Conservation (phyloP, 1,140 invertebrate genomes). For the Atopsyche davidsoni region DNA sequence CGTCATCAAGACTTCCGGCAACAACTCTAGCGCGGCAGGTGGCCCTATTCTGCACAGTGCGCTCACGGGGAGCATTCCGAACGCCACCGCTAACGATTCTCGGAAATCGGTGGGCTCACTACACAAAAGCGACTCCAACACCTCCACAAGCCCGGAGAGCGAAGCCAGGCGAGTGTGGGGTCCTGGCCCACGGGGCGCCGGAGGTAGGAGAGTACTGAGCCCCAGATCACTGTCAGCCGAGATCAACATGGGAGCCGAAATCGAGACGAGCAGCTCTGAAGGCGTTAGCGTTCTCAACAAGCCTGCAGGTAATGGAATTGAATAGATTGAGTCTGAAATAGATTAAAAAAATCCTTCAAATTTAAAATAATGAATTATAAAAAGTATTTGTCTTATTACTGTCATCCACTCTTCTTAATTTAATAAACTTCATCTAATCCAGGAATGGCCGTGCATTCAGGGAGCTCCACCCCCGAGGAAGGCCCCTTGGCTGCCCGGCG, state of each 20-base stretch:
- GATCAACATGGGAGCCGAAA: slow-evolving; percentile 35
- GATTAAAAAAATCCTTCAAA: background rate
- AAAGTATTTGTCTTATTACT: no score
- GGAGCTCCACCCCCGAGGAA: slow-evolving; percentile 31
- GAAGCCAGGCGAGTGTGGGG: slow-evolving; percentile 34
- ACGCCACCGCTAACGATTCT: slow-evolving; percentile 34
- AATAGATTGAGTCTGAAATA: no score
- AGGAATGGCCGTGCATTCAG: slow-evolving; percentile 22
- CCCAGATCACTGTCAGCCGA: slow-evolving; percentile 37
- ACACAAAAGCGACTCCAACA: slow-evolving; percentile 25
- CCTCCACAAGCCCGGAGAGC: slow-evolving; percentile 29
- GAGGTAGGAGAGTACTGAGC: slow-evolving; percentile 28
- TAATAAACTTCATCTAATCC: no score
- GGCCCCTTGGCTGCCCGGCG: slow-evolving; percentile 29
- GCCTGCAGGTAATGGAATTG: slow-evolving; percentile 18
- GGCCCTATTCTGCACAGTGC: slow-evolving; percentile 31
- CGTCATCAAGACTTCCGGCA: slow-evolving; percentile 38
- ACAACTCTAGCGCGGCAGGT: slow-evolving; percentile 21
- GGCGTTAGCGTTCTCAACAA: slow-evolving; percentile 26
- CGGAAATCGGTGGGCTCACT: slow-evolving; percentile 10
- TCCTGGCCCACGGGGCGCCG: slow-evolving; percentile 32
- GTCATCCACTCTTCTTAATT: no score
- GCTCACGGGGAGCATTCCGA: slow-evolving; percentile 33
- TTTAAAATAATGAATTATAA: no score
- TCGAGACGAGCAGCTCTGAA: slow-evolving; percentile 29